Evolutionary conservation across 2,113 vertebrate genomes (phyloP), one percentile per base, ranked within the genome.

Genomic region (Neodon shergylaensis): DNA sequence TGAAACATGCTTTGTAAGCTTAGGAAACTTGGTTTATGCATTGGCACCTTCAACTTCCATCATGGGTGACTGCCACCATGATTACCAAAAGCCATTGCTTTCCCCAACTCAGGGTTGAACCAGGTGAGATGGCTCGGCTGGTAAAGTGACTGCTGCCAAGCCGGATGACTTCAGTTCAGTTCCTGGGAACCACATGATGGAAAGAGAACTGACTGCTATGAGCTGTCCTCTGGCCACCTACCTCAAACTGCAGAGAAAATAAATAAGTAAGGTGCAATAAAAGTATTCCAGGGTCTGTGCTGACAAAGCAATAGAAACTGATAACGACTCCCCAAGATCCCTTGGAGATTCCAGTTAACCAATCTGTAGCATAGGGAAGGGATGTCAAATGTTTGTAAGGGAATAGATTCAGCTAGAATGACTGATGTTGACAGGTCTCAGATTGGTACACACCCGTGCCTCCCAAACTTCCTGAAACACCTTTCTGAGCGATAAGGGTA

Each of bases 381-480:
- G 84, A 39, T 47, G 22, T n/a, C 87, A 92, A 79, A 66, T 47
- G 85, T 74, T 61, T 91, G 22, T 11, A 21, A 68, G 88, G 88
- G 90, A 94, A 94, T 0, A 12, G 85, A 90, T 74, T 88, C 90
- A 85, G 74, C 84, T 47, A 82, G 94, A 88, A 88, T 88, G 92
- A 81, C 52, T 52, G 36, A 44, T 31, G 61, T 36, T 39, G 83
- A 21, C 54, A 72, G 90, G 22, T 52, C 44, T 86, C 49, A 24
- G 61, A 63, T 79, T 79, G 21, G 36, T 24, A 65, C 4, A 2
- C 90, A 63, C 54, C 92, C 49, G 42, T 52, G 78, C 0, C 10
- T 77, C 94, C 77, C 21, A 4, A 24, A 33, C 85, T 85, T 90
- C 94, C 92, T 92, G 31, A 97, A 96, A 91, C 63, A 73, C 91